Conservation (phyloP, 2,113 vertebrate genomes). For the Pterocles orientalis region DNA sequence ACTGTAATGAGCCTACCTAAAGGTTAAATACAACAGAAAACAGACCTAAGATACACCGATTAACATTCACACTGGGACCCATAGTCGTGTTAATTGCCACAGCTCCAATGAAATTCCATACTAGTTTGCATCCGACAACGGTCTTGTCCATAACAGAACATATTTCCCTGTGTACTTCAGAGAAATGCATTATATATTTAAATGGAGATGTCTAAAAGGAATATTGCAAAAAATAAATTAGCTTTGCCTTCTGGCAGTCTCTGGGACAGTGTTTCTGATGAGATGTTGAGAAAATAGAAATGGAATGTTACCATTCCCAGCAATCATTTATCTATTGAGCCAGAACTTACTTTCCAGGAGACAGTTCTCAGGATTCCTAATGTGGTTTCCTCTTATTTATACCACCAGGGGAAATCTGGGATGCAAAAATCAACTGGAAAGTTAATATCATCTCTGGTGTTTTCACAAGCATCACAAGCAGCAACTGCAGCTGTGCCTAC, state of each 20-base stretch:
- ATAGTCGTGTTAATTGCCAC: not conserved
- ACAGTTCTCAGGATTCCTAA: not conserved
- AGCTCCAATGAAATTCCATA: not conserved
- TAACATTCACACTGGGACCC: not conserved
- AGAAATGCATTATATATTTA: not conserved
- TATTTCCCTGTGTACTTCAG: not conserved
- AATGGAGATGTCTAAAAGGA: slow-evolving; percentile 1
- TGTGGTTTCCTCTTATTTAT: not conserved
- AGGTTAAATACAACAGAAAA: slow-evolving; percentile 44
- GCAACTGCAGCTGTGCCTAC: not conserved
- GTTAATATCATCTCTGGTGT: not conserved
- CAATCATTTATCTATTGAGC: not conserved
- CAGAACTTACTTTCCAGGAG: slow-evolving; percentile 5
- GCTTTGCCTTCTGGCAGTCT: not conserved
- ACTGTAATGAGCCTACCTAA: not conserved
- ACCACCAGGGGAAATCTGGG: not conserved
- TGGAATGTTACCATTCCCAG: not conserved
- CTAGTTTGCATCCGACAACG: not conserved
- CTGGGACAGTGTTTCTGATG: not conserved
- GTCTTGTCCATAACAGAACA: not conserved
- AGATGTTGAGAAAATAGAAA: not conserved
- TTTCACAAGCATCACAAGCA: not conserved
- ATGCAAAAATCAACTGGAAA: slow-evolving; percentile 6
- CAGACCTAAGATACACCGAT: not conserved
- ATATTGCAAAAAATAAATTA: not conserved